Conservation (phyloP, 1,140 invertebrate species). For the Anagrus nilaparvatae region DNA sequence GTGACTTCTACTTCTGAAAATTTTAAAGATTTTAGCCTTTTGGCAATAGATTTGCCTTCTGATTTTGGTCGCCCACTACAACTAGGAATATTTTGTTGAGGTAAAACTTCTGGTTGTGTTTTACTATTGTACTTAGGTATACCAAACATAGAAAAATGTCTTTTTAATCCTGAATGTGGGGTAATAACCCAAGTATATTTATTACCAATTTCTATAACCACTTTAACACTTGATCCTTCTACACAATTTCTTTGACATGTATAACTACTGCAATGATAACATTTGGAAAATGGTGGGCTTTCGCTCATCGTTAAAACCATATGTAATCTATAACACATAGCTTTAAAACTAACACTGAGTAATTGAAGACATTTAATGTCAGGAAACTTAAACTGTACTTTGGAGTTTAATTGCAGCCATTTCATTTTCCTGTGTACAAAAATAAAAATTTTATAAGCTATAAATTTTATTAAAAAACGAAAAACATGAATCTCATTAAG, state of each 20-base stretch:
- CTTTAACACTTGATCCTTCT: constrained; percentile 37
- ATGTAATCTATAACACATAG: constrained; percentile 39
- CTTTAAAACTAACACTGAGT: constrained; percentile 38
- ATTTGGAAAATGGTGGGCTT: constrained; percentile 33
- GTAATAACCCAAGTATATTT: constrained; percentile 43
- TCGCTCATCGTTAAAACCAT: constrained; percentile 37
- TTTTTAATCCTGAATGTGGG: constrained; percentile 33
- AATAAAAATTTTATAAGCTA: constrained; percentile 5
- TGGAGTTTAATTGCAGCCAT: constrained; percentile 38
- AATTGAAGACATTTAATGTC: constrained; percentile 38
- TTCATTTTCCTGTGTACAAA: constrained; percentile 40
- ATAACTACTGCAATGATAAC: constrained; percentile 39
- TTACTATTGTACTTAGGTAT: constrained; percentile 39
- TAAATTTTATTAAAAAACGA: constrained; percentile 1
- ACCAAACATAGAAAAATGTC: constrained; percentile 40
- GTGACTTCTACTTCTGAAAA: constrained; percentile 29
- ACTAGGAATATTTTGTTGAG: constrained; percentile 25
- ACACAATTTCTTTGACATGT: constrained; percentile 41
- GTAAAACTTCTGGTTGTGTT: constrained; percentile 22
- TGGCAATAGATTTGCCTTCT: constrained; percentile 32
- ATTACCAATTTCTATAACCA: constrained; percentile 43
- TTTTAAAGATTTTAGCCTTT: constrained; percentile 33
- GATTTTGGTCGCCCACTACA: constrained; percentile 29
- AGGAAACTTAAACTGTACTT: constrained; percentile 38
- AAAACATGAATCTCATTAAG: constrained; percentile 4